A percentile compares a stretch with the other conserved stretches of the same genome.
Conservation (phyloP, 2,888 invertebrate species). For the Zygogramma bicolorata region DNA sequence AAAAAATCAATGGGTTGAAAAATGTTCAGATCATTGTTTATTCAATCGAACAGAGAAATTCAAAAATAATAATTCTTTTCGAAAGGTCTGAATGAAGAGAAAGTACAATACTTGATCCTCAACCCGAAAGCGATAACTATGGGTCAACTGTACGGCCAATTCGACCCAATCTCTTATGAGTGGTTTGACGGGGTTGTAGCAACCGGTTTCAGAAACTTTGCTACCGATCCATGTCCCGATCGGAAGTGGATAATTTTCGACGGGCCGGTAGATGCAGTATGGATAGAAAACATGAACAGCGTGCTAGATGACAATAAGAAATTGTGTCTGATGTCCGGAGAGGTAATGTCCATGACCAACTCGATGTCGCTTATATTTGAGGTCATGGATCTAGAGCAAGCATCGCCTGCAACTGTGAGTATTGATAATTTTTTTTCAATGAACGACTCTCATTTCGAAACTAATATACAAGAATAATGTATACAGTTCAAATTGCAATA, state of each 20-base stretch:
- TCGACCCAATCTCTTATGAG: slow-evolving; percentile 89
- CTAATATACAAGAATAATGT: too few relatives aligned
- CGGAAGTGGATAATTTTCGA: slow-evolving; percentile 95
- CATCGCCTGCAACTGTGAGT: slow-evolving; percentile 85
- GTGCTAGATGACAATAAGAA: slow-evolving; percentile 91
- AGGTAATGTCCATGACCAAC: slow-evolving; percentile 85
- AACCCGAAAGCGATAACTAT: slow-evolving; percentile 95
- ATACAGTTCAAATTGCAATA: too few relatives aligned
- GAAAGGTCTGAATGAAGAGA: slow-evolving; percentile 59
- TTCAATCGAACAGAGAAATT: too few relatives aligned
- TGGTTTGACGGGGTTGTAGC: slow-evolving; percentile 92
- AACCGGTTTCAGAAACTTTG: slow-evolving; percentile 82
- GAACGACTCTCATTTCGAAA: too few relatives aligned
- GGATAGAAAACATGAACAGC: slow-evolving; percentile 94
- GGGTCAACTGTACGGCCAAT: slow-evolving; percentile 92
- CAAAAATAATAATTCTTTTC: too few relatives aligned
- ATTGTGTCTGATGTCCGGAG: slow-evolving; percentile 87
- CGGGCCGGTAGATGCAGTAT: slow-evolving; percentile 89
- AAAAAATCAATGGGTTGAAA: too few relatives aligned
- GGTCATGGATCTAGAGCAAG: slow-evolving; percentile 86
- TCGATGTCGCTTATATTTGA: slow-evolving; percentile 91
- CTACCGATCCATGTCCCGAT: slow-evolving; percentile 78
- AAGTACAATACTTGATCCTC: slow-evolving; percentile 82
- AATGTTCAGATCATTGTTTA: too few relatives aligned
- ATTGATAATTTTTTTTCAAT: not conserved